A percentile compares a stretch with the other conserved stretches of the same genome.
Evolutionary conservation across 2,888 invertebrate species (phyloP).

Genomic region (Tipula unca): DNA sequence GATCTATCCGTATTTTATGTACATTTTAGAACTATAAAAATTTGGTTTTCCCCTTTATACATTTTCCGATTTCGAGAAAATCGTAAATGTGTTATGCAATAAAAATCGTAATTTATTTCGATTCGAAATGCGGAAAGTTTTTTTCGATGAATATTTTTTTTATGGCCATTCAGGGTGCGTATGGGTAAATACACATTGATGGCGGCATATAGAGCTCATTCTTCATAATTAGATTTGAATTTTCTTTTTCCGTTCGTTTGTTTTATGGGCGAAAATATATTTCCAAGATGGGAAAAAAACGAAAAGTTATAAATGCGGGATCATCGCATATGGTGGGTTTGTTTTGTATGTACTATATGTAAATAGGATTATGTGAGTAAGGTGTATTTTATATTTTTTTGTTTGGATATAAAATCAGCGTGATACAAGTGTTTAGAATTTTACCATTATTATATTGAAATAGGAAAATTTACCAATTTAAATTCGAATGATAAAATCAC

Average conservation of each 20-base stretch:
- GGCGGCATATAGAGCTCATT: not conserved
- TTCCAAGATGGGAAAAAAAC: not conserved
- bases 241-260: not conserved
- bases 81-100: constrained; percentile 14
- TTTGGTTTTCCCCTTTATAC: constrained; percentile 16
- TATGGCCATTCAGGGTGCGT: constrained; percentile 8
- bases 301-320: not conserved
- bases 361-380: not conserved
- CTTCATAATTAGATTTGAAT: constrained; percentile 8
- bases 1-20: not conserved
- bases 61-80: constrained; percentile 10
- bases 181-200: not conserved
- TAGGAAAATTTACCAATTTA: not conserved
- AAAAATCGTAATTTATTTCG: constrained; percentile 14
- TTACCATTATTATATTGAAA: not conserved
- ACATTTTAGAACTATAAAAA: constrained; percentile 18
- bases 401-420: not conserved
- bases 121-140: not conserved
- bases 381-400: not conserved
- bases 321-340: not conserved
- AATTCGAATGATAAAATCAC: not conserved
- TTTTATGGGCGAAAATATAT: not conserved
- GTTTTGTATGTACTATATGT: not conserved
- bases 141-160: not conserved
- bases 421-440: not conserved